Conservation (phyloP, 2,888 invertebrate genomes). For the Cephus spinipes region DNA sequence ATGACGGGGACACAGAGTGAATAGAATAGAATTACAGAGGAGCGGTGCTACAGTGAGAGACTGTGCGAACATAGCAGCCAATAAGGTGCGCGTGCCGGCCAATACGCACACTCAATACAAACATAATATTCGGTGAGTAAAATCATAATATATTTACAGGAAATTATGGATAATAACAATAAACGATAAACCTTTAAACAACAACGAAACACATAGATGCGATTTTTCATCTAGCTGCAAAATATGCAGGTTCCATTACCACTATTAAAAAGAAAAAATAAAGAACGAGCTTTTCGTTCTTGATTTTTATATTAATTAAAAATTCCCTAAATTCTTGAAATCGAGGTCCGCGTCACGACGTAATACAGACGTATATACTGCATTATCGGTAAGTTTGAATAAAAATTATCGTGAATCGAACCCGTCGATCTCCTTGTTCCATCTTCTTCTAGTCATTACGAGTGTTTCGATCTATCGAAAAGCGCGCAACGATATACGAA, state of each 20-base stretch:
- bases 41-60: background rate
- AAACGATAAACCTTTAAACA: background rate
- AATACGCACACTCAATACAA: background rate
- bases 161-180: constrained; percentile 7
- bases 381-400: background rate
- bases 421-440: background rate
- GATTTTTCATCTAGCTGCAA: background rate
- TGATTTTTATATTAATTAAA: background rate
- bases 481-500: background rate
- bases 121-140: constrained; percentile 21
- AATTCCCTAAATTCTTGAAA: background rate
- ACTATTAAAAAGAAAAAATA: background rate
- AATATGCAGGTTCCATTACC: too few species aligned
- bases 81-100: background rate
- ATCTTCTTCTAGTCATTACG: background rate
- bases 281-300: background rate
- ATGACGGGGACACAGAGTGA: background rate
- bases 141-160: constrained; percentile 36
- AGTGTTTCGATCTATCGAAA: background rate
- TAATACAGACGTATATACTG: background rate
- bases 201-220: background rate
- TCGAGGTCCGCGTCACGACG: background rate
- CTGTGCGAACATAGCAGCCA: background rate
- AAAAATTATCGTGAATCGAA: background rate
- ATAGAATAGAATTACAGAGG: constrained; percentile 23